phyloP scores from a whole-genome alignment of 2,888 invertebrate species.

The Plebejus anna region DNA sequence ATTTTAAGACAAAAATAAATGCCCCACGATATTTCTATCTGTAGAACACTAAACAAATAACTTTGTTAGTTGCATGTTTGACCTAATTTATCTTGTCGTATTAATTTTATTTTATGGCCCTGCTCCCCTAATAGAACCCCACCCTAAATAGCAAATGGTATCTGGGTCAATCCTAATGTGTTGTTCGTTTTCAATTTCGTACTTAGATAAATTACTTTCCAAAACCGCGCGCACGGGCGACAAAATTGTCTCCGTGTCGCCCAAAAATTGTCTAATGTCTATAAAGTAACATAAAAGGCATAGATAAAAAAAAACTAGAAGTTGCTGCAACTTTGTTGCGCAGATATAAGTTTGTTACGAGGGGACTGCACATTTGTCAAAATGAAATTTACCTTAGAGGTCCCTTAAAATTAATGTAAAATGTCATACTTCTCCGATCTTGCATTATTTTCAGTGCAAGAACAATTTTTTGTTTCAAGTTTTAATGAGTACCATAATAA shows the following conservation, averaged over 20 bases:
- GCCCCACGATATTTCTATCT: too few species aligned
- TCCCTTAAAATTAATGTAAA: too few species aligned
- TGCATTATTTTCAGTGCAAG: background rate
- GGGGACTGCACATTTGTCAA: too few species aligned
- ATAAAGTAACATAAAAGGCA: too few species aligned
- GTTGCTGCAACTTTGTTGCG: too few species aligned
- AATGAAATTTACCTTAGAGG: too few species aligned
- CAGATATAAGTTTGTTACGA: too few species aligned
- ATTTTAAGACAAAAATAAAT: too few species aligned
- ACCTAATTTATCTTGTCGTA: constrained; percentile 2
- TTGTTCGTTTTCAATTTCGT: background rate
- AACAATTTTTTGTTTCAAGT: background rate
- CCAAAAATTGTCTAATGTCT: too few species aligned
- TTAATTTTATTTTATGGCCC: constrained; percentile 11
- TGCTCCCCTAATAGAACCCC: background rate
- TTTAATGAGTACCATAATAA: background rate
- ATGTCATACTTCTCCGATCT: background rate
- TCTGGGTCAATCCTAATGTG: background rate
- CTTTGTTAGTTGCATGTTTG: background rate
- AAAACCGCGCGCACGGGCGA: background rate
- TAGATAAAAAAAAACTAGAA: too few species aligned
- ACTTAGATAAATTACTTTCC: background rate
- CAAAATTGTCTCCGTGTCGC: too few species aligned
- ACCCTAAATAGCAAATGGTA: constrained; percentile 4
- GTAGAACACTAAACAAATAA: background rate